Evolutionary conservation across 1,140 invertebrate species (phyloP), one percentile per base, ranked within the genome.

Genomic region (Manduca sexta): DNA sequence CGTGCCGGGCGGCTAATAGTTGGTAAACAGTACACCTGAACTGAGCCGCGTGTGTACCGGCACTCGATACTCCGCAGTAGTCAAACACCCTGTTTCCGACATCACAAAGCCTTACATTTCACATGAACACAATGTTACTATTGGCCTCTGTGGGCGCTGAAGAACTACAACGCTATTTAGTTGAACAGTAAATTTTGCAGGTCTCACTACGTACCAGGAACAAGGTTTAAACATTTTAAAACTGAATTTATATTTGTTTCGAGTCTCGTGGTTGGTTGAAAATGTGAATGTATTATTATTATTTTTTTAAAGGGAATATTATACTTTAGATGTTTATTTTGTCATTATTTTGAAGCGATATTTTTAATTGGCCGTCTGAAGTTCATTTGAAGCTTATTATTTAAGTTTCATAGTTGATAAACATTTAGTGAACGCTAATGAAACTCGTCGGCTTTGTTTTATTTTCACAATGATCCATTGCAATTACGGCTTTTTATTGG

Each of bases 171-270:
- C 71, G 71, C 74, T 77, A 86, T 86, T 87, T 68, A 87, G 84
- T 72, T 77, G 68, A 86, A 69, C 69, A 87, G 85, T 86, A 67
- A 87, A 87, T 76, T 86, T 87, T 87, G 50, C 85, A 87, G 85
- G 85, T 87, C 85, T 87, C 50, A 80, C 79, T 60, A 65, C 85
- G 14, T 86, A 83, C 68, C 82, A 75, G 85, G 85, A 87, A 45
- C 82, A 85, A 87, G 85, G 85, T 87, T 83, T 83, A 80, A 66
- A 70, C 60, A 64, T 58, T 64, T 70, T 72, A 69, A 48, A 57
- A 55, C 69, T 57, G 69, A 60, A 61, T 51, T 61, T 65, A 54
- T 81, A 45, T 72, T 72, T 76, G 49, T 79, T 77, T 63, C 47
- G 48, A 70, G 70, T 78, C 68, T 74, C 68, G 69, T 78, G 73